Percentiles rank a stretch among this genome's conserved stretches.
Conservation (phyloP, 2,797 vertebrate genomes). For the Galagoides demidoff region DNA sequence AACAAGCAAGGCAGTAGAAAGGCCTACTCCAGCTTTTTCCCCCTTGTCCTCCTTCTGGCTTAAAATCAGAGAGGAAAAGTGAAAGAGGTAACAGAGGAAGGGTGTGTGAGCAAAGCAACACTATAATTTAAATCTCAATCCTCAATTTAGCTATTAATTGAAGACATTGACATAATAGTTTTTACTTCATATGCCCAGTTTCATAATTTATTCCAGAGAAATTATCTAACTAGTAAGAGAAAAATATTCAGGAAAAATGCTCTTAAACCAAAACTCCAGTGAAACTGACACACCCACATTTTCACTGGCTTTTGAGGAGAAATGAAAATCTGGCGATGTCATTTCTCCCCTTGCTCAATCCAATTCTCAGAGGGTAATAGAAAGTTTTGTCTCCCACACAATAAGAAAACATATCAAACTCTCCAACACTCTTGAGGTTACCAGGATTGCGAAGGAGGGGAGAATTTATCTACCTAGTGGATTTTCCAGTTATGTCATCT, state of each 20-base stretch:
- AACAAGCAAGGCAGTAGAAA: neutral
- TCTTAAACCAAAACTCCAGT: constrained; percentile 7
- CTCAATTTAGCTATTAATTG: neutral
- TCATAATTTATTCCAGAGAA: constrained; percentile 37
- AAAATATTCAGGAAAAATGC: constrained; percentile 10
- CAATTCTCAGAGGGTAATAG: neutral
- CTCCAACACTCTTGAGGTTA: neutral
- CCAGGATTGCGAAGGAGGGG: neutral
- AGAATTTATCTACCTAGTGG: neutral
- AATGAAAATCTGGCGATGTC: neutral
- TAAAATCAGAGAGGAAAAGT: neutral
- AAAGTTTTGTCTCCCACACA: neutral
- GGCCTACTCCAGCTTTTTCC: neutral
- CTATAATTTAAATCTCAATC: neutral
- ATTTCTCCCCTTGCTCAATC: neutral
- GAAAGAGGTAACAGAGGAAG: neutral
- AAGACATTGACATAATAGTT: neutral
- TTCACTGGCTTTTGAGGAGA: constrained; percentile 25
- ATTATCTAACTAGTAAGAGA: neutral
- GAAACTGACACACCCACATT: constrained; percentile 48
- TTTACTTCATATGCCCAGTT: constrained; percentile 11
- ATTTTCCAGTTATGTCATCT: constrained; percentile 15
- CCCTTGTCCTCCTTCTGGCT: neutral
- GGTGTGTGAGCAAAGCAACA: neutral
- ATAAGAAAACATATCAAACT: neutral